Evolutionary conservation across 2,797 vertebrate species (phyloP).

Genomic region (Melanotaenia trifasciata): DNA sequence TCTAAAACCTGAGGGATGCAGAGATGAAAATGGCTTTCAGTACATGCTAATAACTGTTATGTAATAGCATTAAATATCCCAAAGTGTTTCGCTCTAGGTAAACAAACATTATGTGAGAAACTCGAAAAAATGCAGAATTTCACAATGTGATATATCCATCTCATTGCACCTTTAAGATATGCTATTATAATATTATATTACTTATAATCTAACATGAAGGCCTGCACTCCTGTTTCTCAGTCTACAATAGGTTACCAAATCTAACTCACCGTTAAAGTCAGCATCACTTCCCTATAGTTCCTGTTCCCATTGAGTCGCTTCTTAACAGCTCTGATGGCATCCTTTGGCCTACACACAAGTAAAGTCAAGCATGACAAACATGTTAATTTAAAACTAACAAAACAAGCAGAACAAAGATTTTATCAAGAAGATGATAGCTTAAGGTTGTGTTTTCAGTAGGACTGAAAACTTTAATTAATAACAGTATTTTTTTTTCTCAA

Average conservation of each 20-base stretch:
- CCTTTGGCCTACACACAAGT: slow-evolving; percentile 88
- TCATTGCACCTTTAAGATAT: neutral
- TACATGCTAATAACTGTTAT: neutral
- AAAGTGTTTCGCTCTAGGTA: neutral
- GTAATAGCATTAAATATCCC: neutral
- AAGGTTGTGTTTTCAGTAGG: neutral
- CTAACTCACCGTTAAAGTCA: slow-evolving; percentile 92
- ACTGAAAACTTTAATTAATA: neutral
- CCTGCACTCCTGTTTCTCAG: neutral
- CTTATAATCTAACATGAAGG: neutral
- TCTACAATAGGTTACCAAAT: no score
- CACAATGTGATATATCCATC: neutral
- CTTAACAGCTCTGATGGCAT: slow-evolving; percentile 95
- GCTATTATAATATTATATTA: neutral
- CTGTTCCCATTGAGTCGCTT: slow-evolving; percentile 96
- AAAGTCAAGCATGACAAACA: slow-evolving; percentile 14
- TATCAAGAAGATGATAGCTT: neutral
- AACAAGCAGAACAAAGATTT: slow-evolving; percentile 3
- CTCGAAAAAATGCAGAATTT: no score
- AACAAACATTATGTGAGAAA: neutral
- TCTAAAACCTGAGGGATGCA: slow-evolving; percentile 89
- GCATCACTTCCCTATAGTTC: slow-evolving; percentile 98
- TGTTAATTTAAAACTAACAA: slow-evolving; percentile 2
- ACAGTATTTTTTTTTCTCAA: neutral
- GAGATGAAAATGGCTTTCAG: slow-evolving; percentile 7